Conservation (phyloP, 2,113 vertebrate species). For the Crotalus horridus region DNA sequence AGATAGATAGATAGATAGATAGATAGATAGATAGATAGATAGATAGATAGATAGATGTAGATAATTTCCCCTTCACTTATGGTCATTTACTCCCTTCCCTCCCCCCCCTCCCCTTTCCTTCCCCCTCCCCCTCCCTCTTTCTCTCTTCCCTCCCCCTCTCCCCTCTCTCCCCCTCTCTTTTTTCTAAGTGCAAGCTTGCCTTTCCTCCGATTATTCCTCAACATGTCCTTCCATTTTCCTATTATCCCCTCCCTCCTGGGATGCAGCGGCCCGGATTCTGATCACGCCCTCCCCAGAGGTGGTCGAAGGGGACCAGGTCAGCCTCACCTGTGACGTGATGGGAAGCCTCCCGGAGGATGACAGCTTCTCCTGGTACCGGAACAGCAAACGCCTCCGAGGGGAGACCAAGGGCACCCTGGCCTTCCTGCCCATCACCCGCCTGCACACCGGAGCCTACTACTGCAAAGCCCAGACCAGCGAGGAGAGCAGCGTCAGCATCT, state of each 20-base stretch:
- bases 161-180: too few relatives aligned
- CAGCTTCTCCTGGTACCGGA: constrained; percentile 50
- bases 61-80: too few relatives aligned
- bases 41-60: too few relatives aligned
- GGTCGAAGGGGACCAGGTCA: constrained; percentile 33
- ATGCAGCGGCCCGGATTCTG: constrained; percentile 43
- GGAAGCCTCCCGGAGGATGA: rapidly evolving
- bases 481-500: neutral
- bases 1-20: too few relatives aligned
- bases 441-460: constrained; percentile 62
- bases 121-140: neutral
- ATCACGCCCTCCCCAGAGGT: constrained; percentile 21
- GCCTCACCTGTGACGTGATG: constrained; percentile 38
- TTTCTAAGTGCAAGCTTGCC: neutral
- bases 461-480: constrained; percentile 42
- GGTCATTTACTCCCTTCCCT: too few relatives aligned
- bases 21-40: too few relatives aligned
- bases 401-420: rapidly evolving
- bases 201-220: neutral
- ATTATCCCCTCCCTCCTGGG: rapidly evolving
- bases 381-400: constrained; percentile 46
- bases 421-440: constrained; percentile 35
- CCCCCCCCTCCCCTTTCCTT: too few relatives aligned
- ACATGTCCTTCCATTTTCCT: neutral
- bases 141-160: neutral